A percentile compares a stretch with the other conserved stretches of the same genome.
Evolutionary conservation across 1,140 invertebrate genomes (phyloP).

Genomic region (Drosophila pseudoobscura): DNA sequence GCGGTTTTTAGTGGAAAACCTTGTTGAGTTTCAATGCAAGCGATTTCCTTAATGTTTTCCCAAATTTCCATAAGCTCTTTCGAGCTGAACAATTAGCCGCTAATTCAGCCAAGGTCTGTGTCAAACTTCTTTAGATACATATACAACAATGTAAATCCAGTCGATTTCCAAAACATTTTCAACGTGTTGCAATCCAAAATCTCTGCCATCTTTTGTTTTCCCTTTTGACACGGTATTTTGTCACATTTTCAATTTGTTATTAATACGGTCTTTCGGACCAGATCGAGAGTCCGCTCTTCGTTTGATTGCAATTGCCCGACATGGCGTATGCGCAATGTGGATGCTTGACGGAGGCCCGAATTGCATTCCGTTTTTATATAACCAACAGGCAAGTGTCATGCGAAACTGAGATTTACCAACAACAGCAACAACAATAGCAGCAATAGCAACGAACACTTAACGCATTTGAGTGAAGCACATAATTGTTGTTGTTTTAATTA

Average conservation of each 20-base stretch:
- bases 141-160: constrained; percentile 42
- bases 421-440: constrained; percentile 16
- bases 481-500: constrained; percentile 67
- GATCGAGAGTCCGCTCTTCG: not conserved
- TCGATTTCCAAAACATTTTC: constrained; percentile 46
- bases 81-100: constrained; percentile 23
- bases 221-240: constrained; percentile 7
- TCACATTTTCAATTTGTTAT: constrained; percentile 10
- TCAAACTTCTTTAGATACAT: constrained; percentile 20
- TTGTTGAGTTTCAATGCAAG: constrained; percentile 3
- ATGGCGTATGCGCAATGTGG: constrained; percentile 1
- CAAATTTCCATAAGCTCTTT: constrained; percentile 1
- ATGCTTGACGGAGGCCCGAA: constrained; percentile 40
- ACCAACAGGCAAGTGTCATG: constrained; percentile 63
- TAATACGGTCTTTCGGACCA: not conserved
- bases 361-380: constrained; percentile 57
- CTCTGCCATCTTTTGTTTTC: constrained; percentile 9
- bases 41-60: constrained; percentile 31
- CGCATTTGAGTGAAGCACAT: constrained; percentile 60
- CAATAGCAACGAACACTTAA: constrained; percentile 45
- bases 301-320: constrained; percentile 9
- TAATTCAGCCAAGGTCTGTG: constrained; percentile 53
- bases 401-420: constrained; percentile 49
- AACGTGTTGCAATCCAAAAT: constrained; percentile 16
- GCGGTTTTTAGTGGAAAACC: constrained; percentile 2